Percentiles rank a stretch among this genome's conserved stretches.
Evolutionary conservation across 2,888 invertebrate species (phyloP).

Genomic region (Cabera pusaria): DNA sequence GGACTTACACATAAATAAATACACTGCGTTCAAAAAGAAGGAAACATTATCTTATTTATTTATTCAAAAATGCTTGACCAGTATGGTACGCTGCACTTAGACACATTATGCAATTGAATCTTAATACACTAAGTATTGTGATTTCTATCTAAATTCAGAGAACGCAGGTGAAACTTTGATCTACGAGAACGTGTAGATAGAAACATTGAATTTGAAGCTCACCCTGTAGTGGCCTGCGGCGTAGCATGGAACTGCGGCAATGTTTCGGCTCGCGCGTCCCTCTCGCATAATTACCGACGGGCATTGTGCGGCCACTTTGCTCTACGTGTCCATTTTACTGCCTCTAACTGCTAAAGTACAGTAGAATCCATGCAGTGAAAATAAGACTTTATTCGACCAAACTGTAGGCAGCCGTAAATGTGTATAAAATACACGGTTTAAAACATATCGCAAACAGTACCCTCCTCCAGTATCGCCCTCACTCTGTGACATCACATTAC

Average conservation of each 20-base stretch:
- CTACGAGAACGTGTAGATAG: slow-evolving; percentile 14
- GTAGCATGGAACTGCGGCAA: slow-evolving; percentile 19
- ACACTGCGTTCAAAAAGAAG: slow-evolving; percentile 2
- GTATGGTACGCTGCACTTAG: no score
- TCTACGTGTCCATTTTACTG: slow-evolving; percentile 58
- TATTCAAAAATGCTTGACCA: slow-evolving; percentile 3
- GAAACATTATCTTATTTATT: no score
- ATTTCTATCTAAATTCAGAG: no score
- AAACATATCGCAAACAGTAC: slow-evolving; percentile 3
- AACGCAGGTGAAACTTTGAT: no score
- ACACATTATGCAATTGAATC: no score
- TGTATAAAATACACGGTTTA: slow-evolving; percentile 9
- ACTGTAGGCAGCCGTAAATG: slow-evolving; percentile 28
- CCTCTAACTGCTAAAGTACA: slow-evolving; percentile 57
- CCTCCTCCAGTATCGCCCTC: slow-evolving; percentile 5
- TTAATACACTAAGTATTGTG: no score
- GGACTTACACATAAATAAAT: slow-evolving; percentile 15
- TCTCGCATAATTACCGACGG: slow-evolving; percentile 72
- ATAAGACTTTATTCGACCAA: slow-evolving; percentile 44
- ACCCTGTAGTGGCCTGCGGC: slow-evolving; percentile 24
- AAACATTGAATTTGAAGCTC: slow-evolving; percentile 25
- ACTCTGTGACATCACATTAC: slow-evolving; percentile 18
- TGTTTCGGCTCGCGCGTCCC: slow-evolving; percentile 54
- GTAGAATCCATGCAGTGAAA: slow-evolving; percentile 53
- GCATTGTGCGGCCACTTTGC: slow-evolving; percentile 62